Conservation (phyloP, 2,888 invertebrate species). For the Capitulum mitella region DNA sequence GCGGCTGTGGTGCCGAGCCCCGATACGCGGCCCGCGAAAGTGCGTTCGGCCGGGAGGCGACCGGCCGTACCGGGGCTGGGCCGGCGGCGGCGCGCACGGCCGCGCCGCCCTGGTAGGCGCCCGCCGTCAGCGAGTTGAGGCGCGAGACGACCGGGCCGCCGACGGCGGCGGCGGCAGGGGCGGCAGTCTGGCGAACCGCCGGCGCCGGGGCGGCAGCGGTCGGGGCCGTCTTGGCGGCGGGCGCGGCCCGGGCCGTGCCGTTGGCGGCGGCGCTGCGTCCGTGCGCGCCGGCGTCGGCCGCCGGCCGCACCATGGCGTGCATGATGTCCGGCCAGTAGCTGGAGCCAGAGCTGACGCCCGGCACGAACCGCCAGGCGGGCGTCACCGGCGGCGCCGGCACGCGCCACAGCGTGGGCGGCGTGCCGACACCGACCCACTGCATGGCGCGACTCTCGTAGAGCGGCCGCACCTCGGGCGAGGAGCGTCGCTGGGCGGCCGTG, state of each 20-base stretch:
- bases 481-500: not conserved
- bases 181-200: not conserved
- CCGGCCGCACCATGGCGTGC: not conserved
- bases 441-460: not conserved
- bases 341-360: not conserved
- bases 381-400: conserved; percentile 5
- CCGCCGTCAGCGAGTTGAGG: not conserved
- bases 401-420: not conserved
- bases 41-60: no score
- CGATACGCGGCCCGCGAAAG: not conserved
- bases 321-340: not conserved
- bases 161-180: not conserved
- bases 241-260: not conserved
- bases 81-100: not conserved
- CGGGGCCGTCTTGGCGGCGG: not conserved
- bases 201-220: not conserved
- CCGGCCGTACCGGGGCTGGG: not conserved
- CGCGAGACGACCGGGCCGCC: not conserved
- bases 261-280: not conserved
- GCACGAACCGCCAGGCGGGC: conserved; percentile 11
- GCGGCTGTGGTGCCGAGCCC: not conserved
- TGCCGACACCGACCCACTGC: conserved; percentile 10
- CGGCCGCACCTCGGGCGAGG: not conserved
- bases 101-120: not conserved
- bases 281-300: not conserved